Percentiles rank a stretch among this genome's conserved stretches.
Evolutionary conservation across 1,140 invertebrate species (phyloP).

Genomic region (Drosophila ercepeae): DNA sequence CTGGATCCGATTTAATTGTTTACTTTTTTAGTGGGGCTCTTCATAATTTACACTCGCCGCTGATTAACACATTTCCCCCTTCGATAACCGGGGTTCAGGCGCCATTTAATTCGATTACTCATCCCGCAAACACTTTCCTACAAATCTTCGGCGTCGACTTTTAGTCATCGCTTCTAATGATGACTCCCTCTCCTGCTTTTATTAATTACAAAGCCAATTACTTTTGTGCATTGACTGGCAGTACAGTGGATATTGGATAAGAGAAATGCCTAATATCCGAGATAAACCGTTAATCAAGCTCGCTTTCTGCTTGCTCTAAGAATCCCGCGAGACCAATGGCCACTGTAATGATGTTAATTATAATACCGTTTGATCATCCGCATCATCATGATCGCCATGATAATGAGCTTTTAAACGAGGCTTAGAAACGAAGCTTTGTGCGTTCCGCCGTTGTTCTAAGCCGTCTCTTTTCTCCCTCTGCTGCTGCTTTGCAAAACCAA

Average conservation of each 20-base stretch:
- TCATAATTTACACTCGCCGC: constrained; percentile 33
- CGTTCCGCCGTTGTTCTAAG: constrained; percentile 48
- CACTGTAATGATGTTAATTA: constrained; percentile 65
- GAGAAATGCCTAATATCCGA: neutral
- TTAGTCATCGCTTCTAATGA: constrained; percentile 64
- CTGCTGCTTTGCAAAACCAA: no score
- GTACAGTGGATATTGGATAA: neutral
- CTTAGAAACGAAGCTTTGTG: constrained; percentile 55
- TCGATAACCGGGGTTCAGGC: constrained; percentile 33
- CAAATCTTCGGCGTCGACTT: constrained; percentile 21
- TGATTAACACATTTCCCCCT: constrained; percentile 63
- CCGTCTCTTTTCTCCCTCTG: neutral
- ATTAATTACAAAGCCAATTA: constrained; percentile 16
- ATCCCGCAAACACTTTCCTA: constrained; percentile 44
- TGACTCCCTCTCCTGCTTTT: constrained; percentile 4
- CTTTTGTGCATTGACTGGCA: constrained; percentile 5
- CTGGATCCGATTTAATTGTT: constrained; percentile 34
- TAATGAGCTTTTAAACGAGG: constrained; percentile 50
- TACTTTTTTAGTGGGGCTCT: constrained; percentile 34
- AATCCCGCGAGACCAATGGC: constrained; percentile 3
- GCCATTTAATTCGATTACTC: constrained; percentile 71
- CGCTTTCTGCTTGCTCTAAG: neutral
- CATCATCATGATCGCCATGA: constrained; percentile 49
- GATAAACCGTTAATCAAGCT: neutral
- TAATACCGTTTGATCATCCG: constrained; percentile 62